These are phyloP conservation scores for Varanus salvator DNA, from an alignment of 2,113 vertebrate genomes.

Conservation along the genomic window DNA sequence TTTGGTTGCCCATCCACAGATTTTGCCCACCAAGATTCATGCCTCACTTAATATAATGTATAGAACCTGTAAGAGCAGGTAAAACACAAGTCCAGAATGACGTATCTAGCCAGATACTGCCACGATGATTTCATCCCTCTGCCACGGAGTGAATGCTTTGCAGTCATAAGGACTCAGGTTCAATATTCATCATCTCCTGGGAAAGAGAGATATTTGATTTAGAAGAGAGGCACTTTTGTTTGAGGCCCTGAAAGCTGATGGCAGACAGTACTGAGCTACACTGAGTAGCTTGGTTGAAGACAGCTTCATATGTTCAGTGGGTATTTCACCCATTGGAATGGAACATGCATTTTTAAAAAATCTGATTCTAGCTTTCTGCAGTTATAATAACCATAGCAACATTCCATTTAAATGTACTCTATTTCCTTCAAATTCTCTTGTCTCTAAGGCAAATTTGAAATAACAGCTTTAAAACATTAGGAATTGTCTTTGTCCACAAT, in stretches of 20 bases:
- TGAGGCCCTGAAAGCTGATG: background rate
- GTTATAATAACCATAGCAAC: slow-evolving; percentile 67
- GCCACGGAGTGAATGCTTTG: background rate
- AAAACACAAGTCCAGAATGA: background rate
- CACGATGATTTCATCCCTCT: slow-evolving; percentile 41
- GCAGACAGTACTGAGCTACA: background rate
- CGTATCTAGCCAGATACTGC: slow-evolving; percentile 35
- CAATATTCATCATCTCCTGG: background rate
- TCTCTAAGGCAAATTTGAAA: slow-evolving; percentile 54
- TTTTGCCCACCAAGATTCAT: background rate
- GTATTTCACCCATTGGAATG: slow-evolving; percentile 19
- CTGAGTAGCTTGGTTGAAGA: background rate
- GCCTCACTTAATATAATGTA: background rate
- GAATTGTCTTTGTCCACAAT: background rate
- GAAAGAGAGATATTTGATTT: background rate
- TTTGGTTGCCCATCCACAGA: background rate
- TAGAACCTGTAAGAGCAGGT: background rate
- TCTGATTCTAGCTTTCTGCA: slow-evolving; percentile 61
- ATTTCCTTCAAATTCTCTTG: slow-evolving; percentile 52
- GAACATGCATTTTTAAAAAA: slow-evolving; percentile 56
- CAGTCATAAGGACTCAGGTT: background rate
- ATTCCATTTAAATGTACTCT: slow-evolving; percentile 44
- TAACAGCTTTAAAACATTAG: slow-evolving; percentile 33
- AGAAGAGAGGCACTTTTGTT: background rate
- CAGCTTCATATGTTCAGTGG: background rate